Conservation (phyloP, 2,113 vertebrate genomes). For the Globicephala melas region DNA sequence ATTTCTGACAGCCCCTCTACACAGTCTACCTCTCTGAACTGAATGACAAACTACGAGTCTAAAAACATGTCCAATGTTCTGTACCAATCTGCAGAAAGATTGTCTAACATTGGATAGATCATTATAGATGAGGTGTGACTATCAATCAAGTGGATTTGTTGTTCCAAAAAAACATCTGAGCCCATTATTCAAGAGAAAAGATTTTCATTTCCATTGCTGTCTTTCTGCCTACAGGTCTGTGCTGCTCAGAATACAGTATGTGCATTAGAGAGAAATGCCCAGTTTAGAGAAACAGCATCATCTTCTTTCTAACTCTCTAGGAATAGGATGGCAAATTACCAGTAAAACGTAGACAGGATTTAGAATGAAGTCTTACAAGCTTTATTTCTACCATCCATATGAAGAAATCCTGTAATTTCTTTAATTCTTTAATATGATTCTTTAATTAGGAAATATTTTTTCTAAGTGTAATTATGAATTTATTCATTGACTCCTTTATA, state of each 20-base stretch:
- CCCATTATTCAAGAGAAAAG: conserved; percentile 37
- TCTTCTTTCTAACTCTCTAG: background rate
- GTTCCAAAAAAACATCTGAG: background rate
- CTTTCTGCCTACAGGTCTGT: conserved; percentile 29
- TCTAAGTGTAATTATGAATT: background rate
- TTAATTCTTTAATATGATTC: background rate
- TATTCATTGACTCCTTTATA: background rate
- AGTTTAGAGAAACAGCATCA: background rate
- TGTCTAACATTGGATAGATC: conserved; percentile 38
- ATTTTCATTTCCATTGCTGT: conserved; percentile 49
- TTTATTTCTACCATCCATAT: background rate
- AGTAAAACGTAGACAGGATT: background rate
- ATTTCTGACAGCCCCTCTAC: background rate
- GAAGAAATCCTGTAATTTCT: background rate
- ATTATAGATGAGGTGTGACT: background rate
- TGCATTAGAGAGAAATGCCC: background rate
- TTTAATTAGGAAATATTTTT: background rate
- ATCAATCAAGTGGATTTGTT: conserved; percentile 40
- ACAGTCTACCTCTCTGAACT: background rate
- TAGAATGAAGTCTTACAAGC: background rate
- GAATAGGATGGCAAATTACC: background rate
- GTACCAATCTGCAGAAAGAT: conserved; percentile 15
- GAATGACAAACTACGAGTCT: conserved; percentile 23
- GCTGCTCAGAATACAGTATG: conserved; percentile 18
- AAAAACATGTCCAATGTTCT: conserved; percentile 11